Evolutionary conservation across 2,888 invertebrate species (phyloP).

Genomic region (Scaptomyza parva): DNA sequence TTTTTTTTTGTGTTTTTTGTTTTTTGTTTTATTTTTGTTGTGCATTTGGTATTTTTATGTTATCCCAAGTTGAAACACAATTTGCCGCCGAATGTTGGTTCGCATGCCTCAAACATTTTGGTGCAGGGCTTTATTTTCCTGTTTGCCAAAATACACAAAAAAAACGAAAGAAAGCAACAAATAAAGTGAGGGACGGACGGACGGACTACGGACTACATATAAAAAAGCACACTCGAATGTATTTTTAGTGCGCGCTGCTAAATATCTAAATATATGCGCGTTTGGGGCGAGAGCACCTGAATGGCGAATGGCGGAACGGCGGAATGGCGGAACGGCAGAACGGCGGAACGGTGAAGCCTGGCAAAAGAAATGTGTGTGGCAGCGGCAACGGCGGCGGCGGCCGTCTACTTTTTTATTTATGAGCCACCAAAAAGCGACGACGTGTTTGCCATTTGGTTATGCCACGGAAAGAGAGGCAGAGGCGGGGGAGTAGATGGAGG

Average conservation of each 20-base stretch:
- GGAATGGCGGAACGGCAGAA: no score
- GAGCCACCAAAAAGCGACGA: constrained; percentile 62
- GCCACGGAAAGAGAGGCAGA: background rate
- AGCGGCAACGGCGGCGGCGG: no score
- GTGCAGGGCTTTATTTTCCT: constrained; percentile 58
- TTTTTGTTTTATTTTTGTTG: no score
- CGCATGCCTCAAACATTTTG: constrained; percentile 49
- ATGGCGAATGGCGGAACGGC: constrained; percentile 47
- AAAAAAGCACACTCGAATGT: constrained; percentile 65
- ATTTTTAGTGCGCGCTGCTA: constrained; percentile 77
- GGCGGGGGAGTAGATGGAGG: background rate
- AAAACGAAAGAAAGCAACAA: constrained; percentile 10
- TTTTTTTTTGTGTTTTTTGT: constrained; percentile 26
- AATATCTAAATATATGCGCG: constrained; percentile 76
- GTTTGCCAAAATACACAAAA: constrained; percentile 46
- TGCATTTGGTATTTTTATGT: constrained; percentile 65
- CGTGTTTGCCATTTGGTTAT: constrained; percentile 47
- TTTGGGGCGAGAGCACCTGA: constrained; percentile 59
- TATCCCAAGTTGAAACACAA: constrained; percentile 58
- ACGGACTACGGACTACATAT: constrained; percentile 6
- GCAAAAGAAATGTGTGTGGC: constrained; percentile 47
- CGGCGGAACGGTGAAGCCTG: constrained; percentile 54
- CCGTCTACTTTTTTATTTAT: constrained; percentile 73
- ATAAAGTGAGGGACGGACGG: background rate
- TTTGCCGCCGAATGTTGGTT: constrained; percentile 38